Evolutionary conservation across 2,113 vertebrate genomes (phyloP).

Genomic region (Nematolebias whitei): DNA sequence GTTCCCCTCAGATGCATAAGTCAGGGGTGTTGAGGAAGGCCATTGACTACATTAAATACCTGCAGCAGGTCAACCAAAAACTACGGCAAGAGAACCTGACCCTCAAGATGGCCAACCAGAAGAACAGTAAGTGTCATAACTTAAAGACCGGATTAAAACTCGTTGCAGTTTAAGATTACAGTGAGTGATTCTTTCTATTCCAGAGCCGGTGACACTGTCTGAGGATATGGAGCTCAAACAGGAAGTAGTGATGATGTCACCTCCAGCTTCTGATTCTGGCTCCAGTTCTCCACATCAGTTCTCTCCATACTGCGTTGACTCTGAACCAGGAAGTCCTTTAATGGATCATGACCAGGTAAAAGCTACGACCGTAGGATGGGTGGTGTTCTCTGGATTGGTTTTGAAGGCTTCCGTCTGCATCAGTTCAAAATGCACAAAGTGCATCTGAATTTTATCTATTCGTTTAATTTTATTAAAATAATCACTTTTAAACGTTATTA

Average conservation of each 20-base stretch:
- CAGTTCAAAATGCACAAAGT: too few relatives aligned
- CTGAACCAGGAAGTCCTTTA: conserved; percentile 93
- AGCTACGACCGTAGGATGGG: background rate
- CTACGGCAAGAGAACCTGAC: conserved; percentile 96
- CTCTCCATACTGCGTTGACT: conserved; percentile 95
- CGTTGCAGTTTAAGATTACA: background rate
- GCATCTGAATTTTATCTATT: too few relatives aligned
- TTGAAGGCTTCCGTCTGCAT: too few relatives aligned
- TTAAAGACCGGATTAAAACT: background rate
- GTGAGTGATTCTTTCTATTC: conserved; percentile 3
- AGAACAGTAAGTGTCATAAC: conserved; percentile 86
- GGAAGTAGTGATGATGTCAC: conserved; percentile 93
- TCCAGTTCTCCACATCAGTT: conserved; percentile 90
- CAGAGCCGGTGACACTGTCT: conserved; percentile 66
- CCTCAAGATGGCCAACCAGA: conserved; percentile 93
- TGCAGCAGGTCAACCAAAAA: conserved; percentile 96
- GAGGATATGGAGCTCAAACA: conserved; percentile 91
- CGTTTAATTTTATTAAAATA: too few relatives aligned
- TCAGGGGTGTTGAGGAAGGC: conserved; percentile 95
- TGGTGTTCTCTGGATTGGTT: too few relatives aligned
- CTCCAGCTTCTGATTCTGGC: conserved; percentile 93
- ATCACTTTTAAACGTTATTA: too few relatives aligned
- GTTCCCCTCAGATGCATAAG: conserved; percentile 90
- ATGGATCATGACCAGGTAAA: conserved; percentile 92
- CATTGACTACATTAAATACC: conserved; percentile 97